Evolutionary conservation across 2,113 vertebrate species (phyloP), one percentile per base, ranked within the genome.

Genomic region (Petromus typicus): DNA sequence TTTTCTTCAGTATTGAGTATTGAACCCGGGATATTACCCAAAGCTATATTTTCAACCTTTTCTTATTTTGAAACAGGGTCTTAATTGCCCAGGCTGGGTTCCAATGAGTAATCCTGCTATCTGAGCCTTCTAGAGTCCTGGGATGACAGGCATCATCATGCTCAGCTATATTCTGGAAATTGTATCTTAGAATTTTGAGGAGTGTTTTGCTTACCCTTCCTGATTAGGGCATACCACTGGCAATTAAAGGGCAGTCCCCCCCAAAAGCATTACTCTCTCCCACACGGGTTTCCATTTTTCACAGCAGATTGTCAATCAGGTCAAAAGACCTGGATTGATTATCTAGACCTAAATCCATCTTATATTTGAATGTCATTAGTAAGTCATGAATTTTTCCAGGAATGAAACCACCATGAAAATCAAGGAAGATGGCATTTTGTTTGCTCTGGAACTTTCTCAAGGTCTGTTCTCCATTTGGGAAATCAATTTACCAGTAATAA

Each of bases 311-410:
- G 45, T 40, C 14, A 23, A 4, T 4, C 27, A 56, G 61, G 48
- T 91, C 43, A 23, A 69, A 93, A 93, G 92, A 34, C 80, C 80
- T 93, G 84, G 23, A 94, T 95, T 88, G 61, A 95, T 96, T 90
- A 93, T 73, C 45, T 61, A 32, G n/a, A 67, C 32, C 40, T 92
- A 94, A 78, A 23, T 85, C 40, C 43, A 67, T 93, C 64, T 64
- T 85, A 73, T 32, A 43, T 85, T 93, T 92, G 90, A 95, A 90
- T 48, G 59, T 87, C 81, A 85, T 94, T 93, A 84, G 40, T 93
- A 93, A 89, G 43, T 51, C 25, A 25, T 79, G 14, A 11, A 84
- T 91, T 94, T 97, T 93, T 78, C 75, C 75, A 83, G 40, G 67
- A 66, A 61, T 57, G n/a, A 88, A 97, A 92, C 54, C 78, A 93